Evolutionary conservation across 2,113 vertebrate genomes (phyloP).

Genomic region (Embiotoca jacksoni): DNA sequence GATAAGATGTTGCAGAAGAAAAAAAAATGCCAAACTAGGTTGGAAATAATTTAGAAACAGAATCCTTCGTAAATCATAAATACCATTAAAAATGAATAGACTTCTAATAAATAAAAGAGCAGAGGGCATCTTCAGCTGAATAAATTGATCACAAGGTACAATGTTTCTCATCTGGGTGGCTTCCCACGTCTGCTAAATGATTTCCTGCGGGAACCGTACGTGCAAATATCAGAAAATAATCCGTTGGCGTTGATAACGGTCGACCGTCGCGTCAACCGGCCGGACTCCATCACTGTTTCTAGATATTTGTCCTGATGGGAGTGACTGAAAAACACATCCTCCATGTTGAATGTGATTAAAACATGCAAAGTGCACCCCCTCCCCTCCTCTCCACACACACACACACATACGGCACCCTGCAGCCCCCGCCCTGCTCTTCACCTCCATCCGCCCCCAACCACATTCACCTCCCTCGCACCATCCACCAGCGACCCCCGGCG

Average conservation of each 20-base stretch:
- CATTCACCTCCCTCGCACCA: constrained; percentile 42
- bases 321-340: neutral
- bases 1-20: neutral
- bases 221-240: neutral
- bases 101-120: too few relatives aligned
- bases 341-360: constrained; percentile 33
- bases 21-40: neutral
- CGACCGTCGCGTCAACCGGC: neutral
- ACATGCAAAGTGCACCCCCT: constrained; percentile 13
- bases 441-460: constrained; percentile 4
- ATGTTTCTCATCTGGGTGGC: too few relatives aligned
- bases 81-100: too few relatives aligned
- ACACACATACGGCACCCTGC: neutral
- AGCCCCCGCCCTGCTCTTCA: constrained; percentile 12
- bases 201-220: neutral
- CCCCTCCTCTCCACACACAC: neutral
- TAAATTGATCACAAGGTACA: neutral
- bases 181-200: neutral
- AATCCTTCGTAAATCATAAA: too few relatives aligned
- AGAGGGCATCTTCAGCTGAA: too few relatives aligned
- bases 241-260: constrained; percentile 5
- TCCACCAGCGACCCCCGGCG: constrained; percentile 47
- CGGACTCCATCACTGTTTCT: neutral
- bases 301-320: neutral
- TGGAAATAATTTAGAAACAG: too few relatives aligned